Conservation (phyloP, 2,797 vertebrate species). For the Hyperoplus lanceolatus region DNA sequence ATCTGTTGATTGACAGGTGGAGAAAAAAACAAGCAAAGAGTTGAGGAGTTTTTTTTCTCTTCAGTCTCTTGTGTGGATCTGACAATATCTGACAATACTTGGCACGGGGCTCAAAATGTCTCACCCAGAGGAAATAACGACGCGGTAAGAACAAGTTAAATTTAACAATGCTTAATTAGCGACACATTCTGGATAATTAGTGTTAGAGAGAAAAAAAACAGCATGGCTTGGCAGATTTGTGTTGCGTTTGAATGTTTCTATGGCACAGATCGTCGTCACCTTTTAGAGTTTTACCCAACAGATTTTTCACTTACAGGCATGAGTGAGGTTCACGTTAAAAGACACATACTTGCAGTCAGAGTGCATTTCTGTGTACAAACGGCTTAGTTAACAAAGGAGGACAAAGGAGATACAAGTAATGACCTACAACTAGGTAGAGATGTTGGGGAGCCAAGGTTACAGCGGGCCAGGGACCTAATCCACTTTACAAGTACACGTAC, state of each 20-base stretch:
- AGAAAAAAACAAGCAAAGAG: conserved; percentile 10
- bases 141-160: conserved; percentile 1
- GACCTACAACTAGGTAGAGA: not conserved
- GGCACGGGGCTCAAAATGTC: conserved; percentile 3
- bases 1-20: conserved; percentile 48
- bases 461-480: not conserved
- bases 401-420: not conserved
- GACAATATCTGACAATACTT: conserved; percentile 1
- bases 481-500: not conserved
- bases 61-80: not conserved
- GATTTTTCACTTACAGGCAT: not conserved
- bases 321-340: not conserved
- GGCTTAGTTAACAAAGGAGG: not conserved
- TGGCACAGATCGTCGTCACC: conserved; percentile 36
- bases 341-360: not conserved
- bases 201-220: not conserved
- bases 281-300: not conserved
- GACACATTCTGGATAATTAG: conserved; percentile 24
- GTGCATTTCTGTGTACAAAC: conserved; percentile 1
- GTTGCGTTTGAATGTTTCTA: conserved; percentile 21
- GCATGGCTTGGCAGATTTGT: conserved; percentile 1
- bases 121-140: conserved; percentile 10
- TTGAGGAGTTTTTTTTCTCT: conserved; percentile 1
- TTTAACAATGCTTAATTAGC: conserved; percentile 21
- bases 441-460: not conserved